A percentile compares a stretch with the other conserved stretches of the same genome.
Evolutionary conservation across 2,797 vertebrate genomes (phyloP).

Genomic region (Calcarius lapponicus): DNA sequence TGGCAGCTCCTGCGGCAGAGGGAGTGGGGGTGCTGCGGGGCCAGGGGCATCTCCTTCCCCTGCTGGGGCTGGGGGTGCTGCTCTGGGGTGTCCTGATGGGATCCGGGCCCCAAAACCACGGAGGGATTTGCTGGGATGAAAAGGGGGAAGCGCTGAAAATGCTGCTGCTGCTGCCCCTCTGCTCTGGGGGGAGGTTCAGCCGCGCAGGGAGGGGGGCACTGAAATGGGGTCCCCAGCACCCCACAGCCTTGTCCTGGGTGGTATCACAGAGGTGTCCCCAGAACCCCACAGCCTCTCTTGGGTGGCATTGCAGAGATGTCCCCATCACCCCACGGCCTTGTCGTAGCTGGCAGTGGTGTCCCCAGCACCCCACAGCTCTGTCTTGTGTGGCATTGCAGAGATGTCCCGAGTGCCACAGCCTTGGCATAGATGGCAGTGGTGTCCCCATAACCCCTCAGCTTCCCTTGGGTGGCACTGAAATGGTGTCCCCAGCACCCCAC

Average conservation of each 20-base stretch:
- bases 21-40: background rate
- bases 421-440: too few relatives aligned
- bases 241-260: too few relatives aligned
- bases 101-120: rapidly evolving
- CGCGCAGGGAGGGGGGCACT: too few relatives aligned
- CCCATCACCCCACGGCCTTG: background rate
- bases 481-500: rapidly evolving
- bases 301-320: rapidly evolving
- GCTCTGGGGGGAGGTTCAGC: background rate
- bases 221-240: rapidly evolving
- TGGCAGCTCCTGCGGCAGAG: background rate
- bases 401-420: too few relatives aligned
- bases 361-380: too few relatives aligned
- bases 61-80: rapidly evolving
- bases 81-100: rapidly evolving
- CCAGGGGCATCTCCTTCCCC: background rate
- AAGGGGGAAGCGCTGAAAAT: rapidly evolving
- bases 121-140: background rate
- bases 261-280: rapidly evolving
- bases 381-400: too few relatives aligned
- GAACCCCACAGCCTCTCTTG: too few relatives aligned
- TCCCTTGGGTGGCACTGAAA: rapidly evolving
- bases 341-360: too few relatives aligned
- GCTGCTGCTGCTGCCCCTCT: background rate
- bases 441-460: background rate